Base-by-base conservation (phyloP, 1,140 invertebrate genomes). In the Musca vetustissima region DNA sequence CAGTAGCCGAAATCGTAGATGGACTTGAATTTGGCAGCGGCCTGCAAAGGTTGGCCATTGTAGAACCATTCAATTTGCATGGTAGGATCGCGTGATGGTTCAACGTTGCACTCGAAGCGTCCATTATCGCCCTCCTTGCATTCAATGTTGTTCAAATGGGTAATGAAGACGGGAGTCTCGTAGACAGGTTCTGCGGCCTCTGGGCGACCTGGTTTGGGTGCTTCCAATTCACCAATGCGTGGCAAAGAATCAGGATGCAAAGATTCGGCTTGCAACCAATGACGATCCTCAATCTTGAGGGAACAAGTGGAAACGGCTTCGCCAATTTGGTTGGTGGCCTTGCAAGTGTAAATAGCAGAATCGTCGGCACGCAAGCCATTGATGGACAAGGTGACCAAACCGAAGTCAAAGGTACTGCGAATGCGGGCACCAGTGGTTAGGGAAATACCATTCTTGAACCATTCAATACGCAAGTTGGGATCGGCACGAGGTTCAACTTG, bases 401-500 rank as follows among this genome's bases (percentile, higher is more conserved):
- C 96, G 82, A 98, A 98, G 80, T 97, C 94, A 74, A 96, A 95
- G 6, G 93, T 95, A 74, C 93, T 95, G 73, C 92, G 90, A 55
- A 96, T 85, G 72, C 95, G 87, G 13, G 94, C 89, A 75, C 93
- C 93, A 64, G 92, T 94, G 67, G 92, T 92, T 15, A 96, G 83
- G 14, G 91, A 87, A n/a, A 94, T 83, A 25, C 94, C 93, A 81
- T 98, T 96, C 77, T 96, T 96, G 81, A 93, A 96, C 95, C 95
- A 96, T 82, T 95, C 93, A 36, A 95, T 90, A 64, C 89, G 87
- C 4, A 97, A 87, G 76, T 97, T 93, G 0, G 97, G 96, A 88
- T 99, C 98, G 48, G 93, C 92, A 75, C 96, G 88, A n/a, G 98
- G 98, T 78, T 97, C 94, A 4, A 98, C 92, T 83, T 96, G 93